Conservation (phyloP, 2,113 vertebrate species). For the Uria aalge region DNA sequence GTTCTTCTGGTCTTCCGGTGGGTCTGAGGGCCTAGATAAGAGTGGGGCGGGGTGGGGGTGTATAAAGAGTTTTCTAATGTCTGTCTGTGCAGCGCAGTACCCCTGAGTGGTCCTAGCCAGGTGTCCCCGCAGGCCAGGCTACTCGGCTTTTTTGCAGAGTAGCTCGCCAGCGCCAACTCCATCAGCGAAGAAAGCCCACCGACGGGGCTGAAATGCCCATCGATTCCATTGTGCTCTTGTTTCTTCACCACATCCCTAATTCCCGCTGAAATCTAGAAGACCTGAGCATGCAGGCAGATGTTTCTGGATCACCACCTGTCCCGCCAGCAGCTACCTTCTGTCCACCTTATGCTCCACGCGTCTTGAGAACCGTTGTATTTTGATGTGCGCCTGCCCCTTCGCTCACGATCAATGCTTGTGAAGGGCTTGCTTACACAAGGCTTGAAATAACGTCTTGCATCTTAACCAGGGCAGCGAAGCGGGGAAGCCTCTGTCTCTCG, state of each 20-base stretch:
- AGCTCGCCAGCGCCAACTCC: background rate
- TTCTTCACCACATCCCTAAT: background rate
- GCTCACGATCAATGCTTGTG: background rate
- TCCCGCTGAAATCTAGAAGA: background rate
- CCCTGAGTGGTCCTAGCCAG: background rate
- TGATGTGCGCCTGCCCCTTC: background rate
- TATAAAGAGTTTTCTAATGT: too few species aligned
- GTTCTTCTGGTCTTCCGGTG: background rate
- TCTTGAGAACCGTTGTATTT: background rate
- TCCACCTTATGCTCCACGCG: background rate
- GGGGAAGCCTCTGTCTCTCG: background rate
- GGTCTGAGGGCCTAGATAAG: background rate
- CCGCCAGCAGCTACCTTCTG: background rate
- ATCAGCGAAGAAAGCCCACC: background rate
- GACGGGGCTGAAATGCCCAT: rapidly evolving
- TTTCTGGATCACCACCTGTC: background rate
- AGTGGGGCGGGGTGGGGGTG: too few species aligned
- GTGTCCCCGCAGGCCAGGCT: background rate
- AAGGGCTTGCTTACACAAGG: background rate
- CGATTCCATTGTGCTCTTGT: background rate
- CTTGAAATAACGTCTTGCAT: background rate
- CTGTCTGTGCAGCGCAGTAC: background rate
- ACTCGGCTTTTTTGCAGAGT: background rate
- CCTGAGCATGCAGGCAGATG: background rate
- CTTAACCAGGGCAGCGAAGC: background rate